Percentiles rank a stretch among this genome's conserved stretches.
These are phyloP conservation scores for Bombus confusus DNA, from an alignment of 1,140 invertebrate species.

Conservation along the genomic window DNA sequence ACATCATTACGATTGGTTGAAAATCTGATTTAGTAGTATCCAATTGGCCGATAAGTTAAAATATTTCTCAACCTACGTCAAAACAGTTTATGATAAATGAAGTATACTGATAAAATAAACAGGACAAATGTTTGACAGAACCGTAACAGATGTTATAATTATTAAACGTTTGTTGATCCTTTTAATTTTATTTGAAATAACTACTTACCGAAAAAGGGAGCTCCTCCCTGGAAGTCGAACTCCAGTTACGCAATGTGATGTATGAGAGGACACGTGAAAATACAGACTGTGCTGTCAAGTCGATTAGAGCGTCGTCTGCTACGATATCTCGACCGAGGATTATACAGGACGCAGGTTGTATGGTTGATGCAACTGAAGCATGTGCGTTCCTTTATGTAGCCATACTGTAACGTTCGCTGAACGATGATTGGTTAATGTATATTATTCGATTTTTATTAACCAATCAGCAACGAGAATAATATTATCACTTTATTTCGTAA, in stretches of 20 bases:
- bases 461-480: conserved; percentile 32
- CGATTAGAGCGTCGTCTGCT: conserved; percentile 74
- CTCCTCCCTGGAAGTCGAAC: conserved; percentile 75
- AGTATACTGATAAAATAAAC: not conserved
- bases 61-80: conserved; percentile 38
- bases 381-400: not conserved
- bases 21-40: conserved; percentile 39
- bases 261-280: conserved; percentile 75
- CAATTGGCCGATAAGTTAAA: conserved; percentile 69
- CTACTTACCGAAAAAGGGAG: conserved; percentile 75
- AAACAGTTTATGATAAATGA: conserved; percentile 46
- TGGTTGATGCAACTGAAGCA: conserved; percentile 16
- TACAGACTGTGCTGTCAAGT: conserved; percentile 75
- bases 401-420: not conserved
- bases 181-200: conserved; percentile 11
- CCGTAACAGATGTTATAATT: not conserved
- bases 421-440: conserved; percentile 36
- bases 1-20: conserved; percentile 61
- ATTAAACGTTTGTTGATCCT: not conserved
- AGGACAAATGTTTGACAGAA: not conserved
- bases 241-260: conserved; percentile 76
- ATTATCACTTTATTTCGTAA: not conserved
- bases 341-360: conserved; percentile 42
- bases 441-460: not conserved
- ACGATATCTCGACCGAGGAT: conserved; percentile 65